A percentile compares a stretch with the other conserved stretches of the same genome.
These are phyloP conservation scores for Aphelocoma californica DNA, from an alignment of 2,797 vertebrate genomes.

Conservation along the genomic window DNA sequence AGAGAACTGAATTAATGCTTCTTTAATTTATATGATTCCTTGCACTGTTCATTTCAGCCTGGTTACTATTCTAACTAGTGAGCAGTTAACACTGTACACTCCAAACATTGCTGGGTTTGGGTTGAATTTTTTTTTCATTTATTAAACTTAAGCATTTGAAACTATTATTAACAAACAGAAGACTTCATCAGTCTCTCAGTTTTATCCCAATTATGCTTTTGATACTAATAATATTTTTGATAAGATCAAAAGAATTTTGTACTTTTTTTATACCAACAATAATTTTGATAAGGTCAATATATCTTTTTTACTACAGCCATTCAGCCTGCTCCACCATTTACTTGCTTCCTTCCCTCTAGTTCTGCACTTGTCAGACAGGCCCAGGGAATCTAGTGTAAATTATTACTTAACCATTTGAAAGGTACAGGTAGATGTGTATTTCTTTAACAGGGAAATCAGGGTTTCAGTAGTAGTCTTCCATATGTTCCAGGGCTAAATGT, in stretches of 20 bases:
- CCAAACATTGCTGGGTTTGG: not conserved
- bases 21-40: not conserved
- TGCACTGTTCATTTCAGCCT: not conserved
- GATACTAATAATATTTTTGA: not conserved
- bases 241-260: not conserved
- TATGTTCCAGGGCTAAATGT: not conserved
- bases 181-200: not conserved
- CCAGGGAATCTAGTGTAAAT: not conserved
- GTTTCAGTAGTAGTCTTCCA: not conserved
- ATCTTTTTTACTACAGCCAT: not conserved
- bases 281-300: not conserved
- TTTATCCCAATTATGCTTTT: not conserved
- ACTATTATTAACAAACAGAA: not conserved
- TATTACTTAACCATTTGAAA: not conserved
- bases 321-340: not conserved
- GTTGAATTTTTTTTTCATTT: accelerated
- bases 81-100: not conserved
- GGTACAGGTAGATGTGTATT: not conserved
- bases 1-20: not conserved
- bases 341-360: not conserved
- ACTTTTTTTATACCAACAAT: too few species aligned
- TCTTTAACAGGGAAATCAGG: not conserved
- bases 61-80: not conserved
- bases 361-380: not conserved
- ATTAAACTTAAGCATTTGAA: not conserved